Evolutionary conservation across 2,113 vertebrate genomes (phyloP), one percentile per base, ranked within the genome.

Genomic region (Meriones unguiculatus): DNA sequence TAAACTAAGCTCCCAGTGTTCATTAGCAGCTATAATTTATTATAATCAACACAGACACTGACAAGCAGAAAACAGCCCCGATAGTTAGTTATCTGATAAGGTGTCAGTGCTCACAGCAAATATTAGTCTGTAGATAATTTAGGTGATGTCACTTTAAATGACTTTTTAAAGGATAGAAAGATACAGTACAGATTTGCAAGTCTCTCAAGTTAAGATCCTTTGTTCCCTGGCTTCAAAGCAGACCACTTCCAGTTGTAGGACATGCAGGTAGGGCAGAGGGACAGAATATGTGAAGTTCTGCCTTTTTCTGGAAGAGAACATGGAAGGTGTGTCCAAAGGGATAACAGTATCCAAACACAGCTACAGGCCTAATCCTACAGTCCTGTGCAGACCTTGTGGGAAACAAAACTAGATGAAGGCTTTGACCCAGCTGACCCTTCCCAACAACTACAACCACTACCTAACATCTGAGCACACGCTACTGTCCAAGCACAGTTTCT

Each of bases 161-260:
- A 87, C 3, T 15, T 41, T 84, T 62, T 41, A 89, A 41, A 81
- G 87, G 65, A 89, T 30, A 84, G 90, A 96, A 86, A 24, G 46
- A 3, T 89, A 0, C 20, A 84, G 86, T 3, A 24, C 10, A 84
- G 7, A 46, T 50, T 17, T 92, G 6, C 1, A 87, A n/a, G 52
- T 64, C 7, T 86, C 13, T 41, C 72, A 7, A 87, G 50, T 25
- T 76, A 81, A 77, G 87, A 90, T 30, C 46, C 41, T 93, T 75
- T 95, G 14, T 90, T 70, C 50, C 93, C 28, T 94, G 38, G 88
- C 17, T 85, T 57, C 64, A 87, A 62, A 93, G 28, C 84, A 22
- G 12, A 18, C 65, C 82, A 46, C 35, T 75, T 94, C 30, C 72
- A 73, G 90, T 95, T 73, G 88, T 62, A 84, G 54, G 59, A 25